These are phyloP conservation scores for Pampusana beccarii DNA, from an alignment of 2,113 vertebrate genomes.

Conservation along the genomic window DNA sequence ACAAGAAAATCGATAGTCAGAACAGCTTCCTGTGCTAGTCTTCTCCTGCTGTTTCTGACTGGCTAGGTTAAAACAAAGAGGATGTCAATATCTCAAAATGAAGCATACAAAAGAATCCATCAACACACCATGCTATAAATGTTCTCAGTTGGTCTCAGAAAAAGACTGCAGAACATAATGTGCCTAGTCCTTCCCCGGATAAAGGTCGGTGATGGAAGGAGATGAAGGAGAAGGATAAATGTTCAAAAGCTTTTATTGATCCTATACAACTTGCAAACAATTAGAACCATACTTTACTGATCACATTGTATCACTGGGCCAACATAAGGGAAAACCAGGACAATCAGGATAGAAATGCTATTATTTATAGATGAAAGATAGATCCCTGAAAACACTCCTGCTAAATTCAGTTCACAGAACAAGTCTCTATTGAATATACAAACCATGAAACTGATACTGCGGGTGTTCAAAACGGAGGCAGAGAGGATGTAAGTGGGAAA, in stretches of 20 bases:
- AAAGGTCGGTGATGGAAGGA: not conserved
- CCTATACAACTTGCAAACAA: not conserved
- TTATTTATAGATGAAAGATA: not conserved
- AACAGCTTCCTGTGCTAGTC: constrained; percentile 27
- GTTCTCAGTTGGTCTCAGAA: not conserved
- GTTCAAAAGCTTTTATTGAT: not conserved
- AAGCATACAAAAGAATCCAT: constrained; percentile 26
- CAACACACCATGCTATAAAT: not conserved
- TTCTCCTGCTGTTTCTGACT: constrained; percentile 13
- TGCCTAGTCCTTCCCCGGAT: not conserved
- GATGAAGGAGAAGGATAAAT: not conserved
- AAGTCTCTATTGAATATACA: not conserved
- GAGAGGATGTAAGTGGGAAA: not conserved
- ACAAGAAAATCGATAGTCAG: constrained; percentile 64
- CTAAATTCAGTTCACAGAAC: not conserved
- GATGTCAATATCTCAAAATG: constrained; percentile 11
- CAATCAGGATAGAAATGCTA: not conserved
- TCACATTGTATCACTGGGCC: not conserved
- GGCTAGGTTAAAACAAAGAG: constrained; percentile 43
- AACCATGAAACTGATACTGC: not conserved
- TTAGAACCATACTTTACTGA: not conserved
- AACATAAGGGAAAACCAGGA: not conserved
- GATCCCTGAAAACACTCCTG: not conserved
- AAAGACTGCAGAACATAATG: not conserved
- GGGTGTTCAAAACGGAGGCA: not conserved